These are phyloP conservation scores for Zaprionus bogoriensis DNA, from an alignment of 2,888 invertebrate species.

Conservation along the genomic window DNA sequence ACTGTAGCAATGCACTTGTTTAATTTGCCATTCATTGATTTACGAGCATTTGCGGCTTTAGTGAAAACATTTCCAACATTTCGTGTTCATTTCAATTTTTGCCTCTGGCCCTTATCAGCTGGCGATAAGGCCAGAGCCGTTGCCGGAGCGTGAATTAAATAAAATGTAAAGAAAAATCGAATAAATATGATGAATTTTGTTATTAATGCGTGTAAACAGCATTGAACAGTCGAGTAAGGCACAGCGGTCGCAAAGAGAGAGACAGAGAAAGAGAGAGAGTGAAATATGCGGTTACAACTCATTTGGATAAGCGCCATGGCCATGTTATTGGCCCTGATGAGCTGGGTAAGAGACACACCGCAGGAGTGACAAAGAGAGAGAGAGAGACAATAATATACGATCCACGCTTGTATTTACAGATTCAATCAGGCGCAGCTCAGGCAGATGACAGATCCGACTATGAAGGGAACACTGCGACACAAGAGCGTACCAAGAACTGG, in stretches of 20 bases:
- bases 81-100: constrained; percentile 16
- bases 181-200: constrained; percentile 25
- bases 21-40: constrained; percentile 39
- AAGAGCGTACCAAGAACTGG: constrained; percentile 30
- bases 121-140: constrained; percentile 31
- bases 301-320: constrained; percentile 28
- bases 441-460: constrained; percentile 19
- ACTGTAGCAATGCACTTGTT: neutral
- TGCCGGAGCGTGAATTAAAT: constrained; percentile 29
- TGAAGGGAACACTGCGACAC: constrained; percentile 24
- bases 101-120: constrained; percentile 40
- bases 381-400: neutral
- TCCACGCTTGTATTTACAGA: constrained; percentile 23
- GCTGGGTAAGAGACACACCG: constrained; percentile 31
- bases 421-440: constrained; percentile 40
- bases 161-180: constrained; percentile 11
- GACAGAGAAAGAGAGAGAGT: constrained; percentile 8
- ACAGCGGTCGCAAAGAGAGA: neutral
- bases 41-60: constrained; percentile 30
- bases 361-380: neutral
- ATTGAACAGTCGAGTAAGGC: constrained; percentile 20
- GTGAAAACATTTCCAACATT: constrained; percentile 23
- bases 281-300: constrained; percentile 40
- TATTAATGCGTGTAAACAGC: constrained; percentile 32
- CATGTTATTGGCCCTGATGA: constrained; percentile 38